A percentile compares a stretch with the other conserved stretches of the same genome.
These are phyloP conservation scores for Fragum whitleyi DNA, from an alignment of 2,888 invertebrate genomes.

Conservation along the genomic window DNA sequence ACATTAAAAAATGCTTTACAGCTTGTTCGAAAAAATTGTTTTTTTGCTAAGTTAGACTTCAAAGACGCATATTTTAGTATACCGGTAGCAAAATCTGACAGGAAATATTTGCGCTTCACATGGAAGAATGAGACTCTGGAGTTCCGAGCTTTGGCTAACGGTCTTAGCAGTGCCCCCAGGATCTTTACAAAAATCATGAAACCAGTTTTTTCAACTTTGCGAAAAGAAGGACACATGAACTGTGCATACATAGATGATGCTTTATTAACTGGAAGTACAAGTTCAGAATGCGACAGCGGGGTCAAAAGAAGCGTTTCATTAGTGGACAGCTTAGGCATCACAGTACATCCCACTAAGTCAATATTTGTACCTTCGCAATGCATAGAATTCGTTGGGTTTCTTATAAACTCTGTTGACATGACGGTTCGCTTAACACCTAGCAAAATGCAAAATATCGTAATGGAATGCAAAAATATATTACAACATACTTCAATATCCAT, in stretches of 20 bases:
- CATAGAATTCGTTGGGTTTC: conserved; percentile 50
- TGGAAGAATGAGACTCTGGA: conserved; percentile 45
- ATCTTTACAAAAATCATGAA: conserved; percentile 61
- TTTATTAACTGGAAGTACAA: conserved; percentile 20
- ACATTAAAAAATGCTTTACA: conserved; percentile 49
- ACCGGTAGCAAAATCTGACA: conserved; percentile 40
- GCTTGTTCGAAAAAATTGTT: conserved; percentile 46
- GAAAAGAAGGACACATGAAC: conserved; percentile 40
- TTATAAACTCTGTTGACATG: conserved; percentile 17
- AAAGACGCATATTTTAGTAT: conserved; percentile 60
- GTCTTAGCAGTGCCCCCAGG: conserved; percentile 44
- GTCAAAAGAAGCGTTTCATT: conserved; percentile 18
- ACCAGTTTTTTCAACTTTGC: conserved; percentile 45
- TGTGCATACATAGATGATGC: conserved; percentile 45
- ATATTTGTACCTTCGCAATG: conserved; percentile 30
- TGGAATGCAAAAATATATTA: not conserved
- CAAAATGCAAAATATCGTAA: not conserved
- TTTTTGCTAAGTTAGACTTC: conserved; percentile 48
- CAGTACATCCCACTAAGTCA: conserved; percentile 52
- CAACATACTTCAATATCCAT: conserved; percentile 32
- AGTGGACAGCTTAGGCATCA: conserved; percentile 38
- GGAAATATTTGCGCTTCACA: conserved; percentile 57
- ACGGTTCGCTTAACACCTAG: conserved; percentile 6
- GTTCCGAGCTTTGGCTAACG: conserved; percentile 58
- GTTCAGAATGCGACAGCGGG: conserved; percentile 23